phyloP scores from a whole-genome alignment of 2,797 vertebrate genomes.

The Sebastes diaconus region DNA sequence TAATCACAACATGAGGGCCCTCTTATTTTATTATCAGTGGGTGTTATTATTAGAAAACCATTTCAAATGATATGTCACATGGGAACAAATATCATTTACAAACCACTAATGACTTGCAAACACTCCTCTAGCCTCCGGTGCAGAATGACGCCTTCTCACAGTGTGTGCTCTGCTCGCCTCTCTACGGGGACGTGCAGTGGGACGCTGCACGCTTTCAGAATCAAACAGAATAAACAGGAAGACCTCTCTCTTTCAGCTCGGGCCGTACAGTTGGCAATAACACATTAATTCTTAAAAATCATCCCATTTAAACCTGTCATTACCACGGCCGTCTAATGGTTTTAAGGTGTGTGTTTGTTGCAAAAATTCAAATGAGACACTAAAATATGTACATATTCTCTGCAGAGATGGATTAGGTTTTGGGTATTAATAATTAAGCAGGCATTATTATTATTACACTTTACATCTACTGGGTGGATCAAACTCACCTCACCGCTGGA shows the following conservation, averaged over 20 bases:
- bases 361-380: constrained; percentile 85
- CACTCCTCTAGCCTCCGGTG: constrained; percentile 94
- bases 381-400: constrained; percentile 87
- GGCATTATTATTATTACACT: constrained; percentile 86
- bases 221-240: constrained; percentile 69
- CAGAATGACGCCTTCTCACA: constrained; percentile 85
- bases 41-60: constrained; percentile 98
- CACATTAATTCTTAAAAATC: constrained; percentile 83
- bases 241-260: constrained; percentile 33
- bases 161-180: constrained; percentile 82
- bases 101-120: constrained; percentile 99
- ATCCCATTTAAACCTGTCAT: constrained; percentile 81
- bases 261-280: constrained; percentile 63
- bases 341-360: constrained; percentile 84
- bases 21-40: constrained; percentile 97
- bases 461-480: constrained; percentile 83
- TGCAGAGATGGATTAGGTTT: constrained; percentile 83
- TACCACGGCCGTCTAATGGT: constrained; percentile 77
- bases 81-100: constrained; percentile 99
- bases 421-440: constrained; percentile 85
- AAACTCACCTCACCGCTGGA: constrained; percentile 79
- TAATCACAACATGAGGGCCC: constrained; percentile 91
- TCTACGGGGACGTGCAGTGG: constrained; percentile 75
- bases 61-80: constrained; percentile 99
- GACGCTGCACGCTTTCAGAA: constrained; percentile 34